Evolutionary conservation across 2,113 vertebrate genomes (phyloP).

Genomic region (Atherinomorus stipes): DNA sequence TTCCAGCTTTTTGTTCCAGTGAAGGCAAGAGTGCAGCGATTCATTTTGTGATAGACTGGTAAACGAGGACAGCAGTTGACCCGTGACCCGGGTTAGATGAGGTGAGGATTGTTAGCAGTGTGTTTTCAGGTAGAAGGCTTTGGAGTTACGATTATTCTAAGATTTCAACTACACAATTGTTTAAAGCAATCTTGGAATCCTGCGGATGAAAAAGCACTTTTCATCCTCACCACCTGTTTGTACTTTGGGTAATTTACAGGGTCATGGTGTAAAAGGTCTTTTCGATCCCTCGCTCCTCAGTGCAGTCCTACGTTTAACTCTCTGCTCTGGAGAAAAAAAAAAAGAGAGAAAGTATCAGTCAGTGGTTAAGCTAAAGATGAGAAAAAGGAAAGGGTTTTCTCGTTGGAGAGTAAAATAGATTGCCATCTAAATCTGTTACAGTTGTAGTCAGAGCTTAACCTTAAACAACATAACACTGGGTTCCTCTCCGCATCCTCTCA

Average conservation of each 20-base stretch:
- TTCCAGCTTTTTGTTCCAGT: too few species aligned
- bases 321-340: neutral
- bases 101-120: neutral
- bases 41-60: neutral
- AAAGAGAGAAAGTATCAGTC: slow-evolving; percentile 5
- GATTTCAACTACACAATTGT: neutral
- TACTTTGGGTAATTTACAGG: slow-evolving; percentile 10
- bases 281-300: neutral
- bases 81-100: slow-evolving; percentile 4
- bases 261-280: slow-evolving; percentile 6
- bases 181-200: neutral
- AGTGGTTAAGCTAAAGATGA: neutral
- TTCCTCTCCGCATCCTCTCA: slow-evolving; percentile 6
- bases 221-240: slow-evolving; percentile 21
- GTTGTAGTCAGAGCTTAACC: slow-evolving; percentile 63
- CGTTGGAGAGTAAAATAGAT: slow-evolving; percentile 33
- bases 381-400: neutral
- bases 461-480: slow-evolving; percentile 37
- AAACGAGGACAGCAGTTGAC: slow-evolving; percentile 11
- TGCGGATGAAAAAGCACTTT: slow-evolving; percentile 16
- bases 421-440: slow-evolving; percentile 46
- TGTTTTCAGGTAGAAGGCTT: neutral
- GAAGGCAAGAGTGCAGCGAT: neutral
- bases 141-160: neutral
- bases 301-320: neutral